phyloP scores from a whole-genome alignment of 2,888 invertebrate species.

The Rhorus exstirpatorius region DNA sequence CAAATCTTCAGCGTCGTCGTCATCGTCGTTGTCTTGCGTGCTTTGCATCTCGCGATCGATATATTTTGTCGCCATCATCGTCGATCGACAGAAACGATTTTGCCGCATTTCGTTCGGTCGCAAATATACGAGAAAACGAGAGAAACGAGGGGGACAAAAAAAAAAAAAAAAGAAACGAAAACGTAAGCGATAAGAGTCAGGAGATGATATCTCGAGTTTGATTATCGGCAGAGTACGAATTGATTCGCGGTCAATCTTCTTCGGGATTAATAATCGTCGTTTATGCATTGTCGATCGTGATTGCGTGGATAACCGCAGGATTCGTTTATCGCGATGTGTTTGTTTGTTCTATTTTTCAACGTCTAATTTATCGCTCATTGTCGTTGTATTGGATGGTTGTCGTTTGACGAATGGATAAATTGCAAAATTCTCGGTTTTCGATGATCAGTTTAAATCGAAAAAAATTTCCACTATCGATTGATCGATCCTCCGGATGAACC shows the following conservation, averaged over 20 bases:
- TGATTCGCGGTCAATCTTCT: slow-evolving; percentile 7
- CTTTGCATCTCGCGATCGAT: slow-evolving; percentile 28
- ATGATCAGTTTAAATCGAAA: slow-evolving; percentile 5
- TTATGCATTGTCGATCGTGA: slow-evolving; percentile 33
- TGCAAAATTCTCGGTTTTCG: background rate
- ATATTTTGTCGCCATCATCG: background rate
- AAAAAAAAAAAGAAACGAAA: slow-evolving; percentile 30
- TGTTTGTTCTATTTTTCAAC: background rate
- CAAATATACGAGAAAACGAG: slow-evolving; percentile 1
- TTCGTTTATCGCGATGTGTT: slow-evolving; percentile 48
- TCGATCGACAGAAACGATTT: slow-evolving; percentile 4
- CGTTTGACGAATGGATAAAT: slow-evolving; percentile 7
- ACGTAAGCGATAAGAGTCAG: slow-evolving; percentile 33
- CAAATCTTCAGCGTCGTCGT: slow-evolving; percentile 61
- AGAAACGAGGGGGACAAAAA: background rate
- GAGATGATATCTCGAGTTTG: background rate
- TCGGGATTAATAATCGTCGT: slow-evolving; percentile 19
- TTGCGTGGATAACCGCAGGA: slow-evolving; percentile 52
- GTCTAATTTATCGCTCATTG: slow-evolving; percentile 4
- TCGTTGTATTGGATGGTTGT: slow-evolving; percentile 17
- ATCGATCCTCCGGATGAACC: slow-evolving; percentile 21
- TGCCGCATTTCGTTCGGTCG: slow-evolving; percentile 23
- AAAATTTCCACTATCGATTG: slow-evolving; percentile 4
- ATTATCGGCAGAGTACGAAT: background rate
- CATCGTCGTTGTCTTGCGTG: slow-evolving; percentile 42